Evolutionary conservation across 2,888 invertebrate species (phyloP), one percentile per base, ranked within the genome.

Genomic region (Drosophila infuscata): DNA sequence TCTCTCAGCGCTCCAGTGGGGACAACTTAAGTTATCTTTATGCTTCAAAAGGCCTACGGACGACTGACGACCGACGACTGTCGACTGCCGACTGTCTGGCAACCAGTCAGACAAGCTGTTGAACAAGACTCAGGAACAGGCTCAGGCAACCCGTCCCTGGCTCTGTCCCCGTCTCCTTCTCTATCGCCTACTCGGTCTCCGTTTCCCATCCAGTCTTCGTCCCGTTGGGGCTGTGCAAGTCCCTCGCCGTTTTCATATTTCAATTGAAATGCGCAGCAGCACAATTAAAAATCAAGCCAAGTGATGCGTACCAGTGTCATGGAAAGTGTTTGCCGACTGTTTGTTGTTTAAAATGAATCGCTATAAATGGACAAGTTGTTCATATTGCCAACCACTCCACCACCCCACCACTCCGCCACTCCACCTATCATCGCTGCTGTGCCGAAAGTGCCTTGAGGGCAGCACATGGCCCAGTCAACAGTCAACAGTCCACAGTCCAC

Each of bases 21-120:
- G 78, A 85, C 78, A 81, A 85, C 86, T 85, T 80, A 82, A 80
- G 80, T 85, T 80, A 82, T 83, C 80, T 83, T 83, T 82, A 78
- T 85, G 82, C 78, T 71, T 82, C 83, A 82, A 85, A 83, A 85
- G 86, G 85, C 83, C 83, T 82, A 79, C 84, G 36, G 65, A 56
- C 79, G 54, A 62, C 74, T 67, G 74, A 63, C 77, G 65, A 70
- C 46, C 20, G 46, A 25, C 48, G 48, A 49, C 29, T 17, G 49
- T 1, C 49, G 49, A 57, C 57, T 57, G 30, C 15, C 25, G 48
- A 48, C 79, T 78, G 79, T 81, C 74, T 81, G 76, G 70, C 76
- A 75, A 43, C 58, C 72, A 70, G 83, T 60, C 81, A 75, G 76
- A 74, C 71, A 80, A 61, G 73, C 81, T 80, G 81, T 83, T 81